phyloP scores from a whole-genome alignment of 2,797 vertebrate genomes.

The Vespertilio murinus region DNA sequence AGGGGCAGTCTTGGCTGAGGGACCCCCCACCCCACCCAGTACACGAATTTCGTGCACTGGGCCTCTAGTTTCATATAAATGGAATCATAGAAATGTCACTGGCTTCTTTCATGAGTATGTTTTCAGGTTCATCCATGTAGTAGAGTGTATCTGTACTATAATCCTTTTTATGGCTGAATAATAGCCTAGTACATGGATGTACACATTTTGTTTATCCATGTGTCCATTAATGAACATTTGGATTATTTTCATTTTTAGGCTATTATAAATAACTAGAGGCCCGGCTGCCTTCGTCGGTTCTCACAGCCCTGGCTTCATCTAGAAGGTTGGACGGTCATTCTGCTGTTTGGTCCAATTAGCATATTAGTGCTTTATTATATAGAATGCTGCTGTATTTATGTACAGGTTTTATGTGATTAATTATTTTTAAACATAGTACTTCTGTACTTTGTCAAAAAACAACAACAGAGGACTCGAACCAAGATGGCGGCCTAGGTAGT shows the following conservation, averaged over 20 bases:
- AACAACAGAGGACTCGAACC: no score
- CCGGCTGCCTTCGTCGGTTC: no score
- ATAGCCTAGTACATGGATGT: neutral
- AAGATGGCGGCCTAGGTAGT: no score
- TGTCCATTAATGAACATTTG: neutral
- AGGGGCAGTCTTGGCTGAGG: no score
- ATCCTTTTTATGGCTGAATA: neutral
- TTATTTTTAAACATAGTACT: neutral
- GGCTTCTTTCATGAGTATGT: neutral
- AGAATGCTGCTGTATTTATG: neutral
- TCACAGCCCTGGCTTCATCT: no score
- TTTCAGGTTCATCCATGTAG: neutral
- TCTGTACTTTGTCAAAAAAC: neutral
- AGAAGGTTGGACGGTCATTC: no score
- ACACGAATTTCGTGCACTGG: no score
- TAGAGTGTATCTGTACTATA: neutral
- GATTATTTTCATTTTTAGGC: neutral
- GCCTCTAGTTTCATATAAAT: neutral
- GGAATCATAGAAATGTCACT: neutral
- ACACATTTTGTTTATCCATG: neutral
- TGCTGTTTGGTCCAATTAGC: no score
- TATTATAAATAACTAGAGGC: neutral
- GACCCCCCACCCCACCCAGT: no score
- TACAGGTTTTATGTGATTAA: neutral
- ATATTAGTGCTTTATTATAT: no score